Percentiles rank a stretch among this genome's conserved stretches.
These are phyloP conservation scores for Myrmophylax atrothorax DNA, from an alignment of 2,113 vertebrate species.

Conservation along the genomic window DNA sequence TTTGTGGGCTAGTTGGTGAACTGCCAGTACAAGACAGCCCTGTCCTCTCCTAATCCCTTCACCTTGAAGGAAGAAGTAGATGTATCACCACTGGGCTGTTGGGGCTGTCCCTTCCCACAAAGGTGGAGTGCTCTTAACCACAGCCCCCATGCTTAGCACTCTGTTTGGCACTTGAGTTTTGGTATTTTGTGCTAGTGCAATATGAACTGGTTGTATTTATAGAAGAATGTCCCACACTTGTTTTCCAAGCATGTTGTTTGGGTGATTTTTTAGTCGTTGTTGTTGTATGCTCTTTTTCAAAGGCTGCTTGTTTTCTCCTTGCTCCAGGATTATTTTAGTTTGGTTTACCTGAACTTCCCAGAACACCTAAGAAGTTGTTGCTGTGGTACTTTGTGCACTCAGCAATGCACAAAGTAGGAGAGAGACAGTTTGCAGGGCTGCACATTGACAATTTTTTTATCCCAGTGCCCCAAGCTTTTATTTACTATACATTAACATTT, in stretches of 20 bases:
- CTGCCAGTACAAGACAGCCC: background rate
- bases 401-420: background rate
- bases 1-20: background rate
- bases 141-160: background rate
- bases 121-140: background rate
- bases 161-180: background rate
- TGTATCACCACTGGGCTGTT: rapidly evolving
- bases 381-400: background rate
- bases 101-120: background rate
- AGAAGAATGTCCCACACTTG: background rate
- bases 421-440: background rate
- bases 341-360: background rate
- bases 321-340: background rate
- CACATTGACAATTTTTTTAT: background rate
- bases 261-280: background rate
- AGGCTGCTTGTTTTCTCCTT: background rate
- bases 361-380: background rate
- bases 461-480: background rate
- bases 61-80: background rate
- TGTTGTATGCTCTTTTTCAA: background rate
- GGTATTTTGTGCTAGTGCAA: background rate
- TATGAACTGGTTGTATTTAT: background rate
- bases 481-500: background rate
- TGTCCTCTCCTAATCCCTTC: background rate
- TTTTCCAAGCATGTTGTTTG: background rate